Percentiles rank a stretch among this genome's conserved stretches.
Conservation (phyloP, 2,888 invertebrate genomes). For the Andrena bucephala region DNA sequence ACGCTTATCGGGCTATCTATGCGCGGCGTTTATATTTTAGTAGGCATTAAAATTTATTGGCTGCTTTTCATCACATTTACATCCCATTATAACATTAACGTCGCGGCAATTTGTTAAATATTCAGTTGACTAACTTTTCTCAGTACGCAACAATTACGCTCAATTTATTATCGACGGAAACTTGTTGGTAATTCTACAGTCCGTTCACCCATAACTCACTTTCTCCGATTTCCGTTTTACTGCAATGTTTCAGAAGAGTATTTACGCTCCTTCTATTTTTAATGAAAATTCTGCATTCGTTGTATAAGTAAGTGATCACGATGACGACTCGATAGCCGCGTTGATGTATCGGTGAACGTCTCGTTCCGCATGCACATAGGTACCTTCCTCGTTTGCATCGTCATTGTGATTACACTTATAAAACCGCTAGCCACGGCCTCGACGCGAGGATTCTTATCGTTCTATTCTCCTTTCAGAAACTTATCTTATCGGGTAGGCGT, state of each 20-base stretch:
- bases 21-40: neutral
- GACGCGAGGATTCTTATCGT: conserved; percentile 56
- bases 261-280: neutral
- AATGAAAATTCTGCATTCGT: neutral
- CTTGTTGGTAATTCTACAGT: neutral
- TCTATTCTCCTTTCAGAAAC: conserved; percentile 47
- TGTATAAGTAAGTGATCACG: neutral
- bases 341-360: neutral
- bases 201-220: neutral
- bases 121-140: neutral
- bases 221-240: neutral
- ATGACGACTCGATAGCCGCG: neutral
- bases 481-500: conserved; percentile 67
- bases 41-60: conserved; percentile 5
- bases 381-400: neutral
- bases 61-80: neutral
- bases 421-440: conserved; percentile 16
- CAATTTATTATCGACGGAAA: neutral
- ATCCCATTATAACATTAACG: neutral
- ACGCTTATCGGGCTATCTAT: conserved; percentile 1
- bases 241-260: neutral
- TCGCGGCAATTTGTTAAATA: neutral
- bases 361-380: neutral
- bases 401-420: conserved; percentile 19
- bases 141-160: neutral